These are phyloP conservation scores for Smithornis capensis DNA, from an alignment of 2,113 vertebrate species.

Conservation along the genomic window DNA sequence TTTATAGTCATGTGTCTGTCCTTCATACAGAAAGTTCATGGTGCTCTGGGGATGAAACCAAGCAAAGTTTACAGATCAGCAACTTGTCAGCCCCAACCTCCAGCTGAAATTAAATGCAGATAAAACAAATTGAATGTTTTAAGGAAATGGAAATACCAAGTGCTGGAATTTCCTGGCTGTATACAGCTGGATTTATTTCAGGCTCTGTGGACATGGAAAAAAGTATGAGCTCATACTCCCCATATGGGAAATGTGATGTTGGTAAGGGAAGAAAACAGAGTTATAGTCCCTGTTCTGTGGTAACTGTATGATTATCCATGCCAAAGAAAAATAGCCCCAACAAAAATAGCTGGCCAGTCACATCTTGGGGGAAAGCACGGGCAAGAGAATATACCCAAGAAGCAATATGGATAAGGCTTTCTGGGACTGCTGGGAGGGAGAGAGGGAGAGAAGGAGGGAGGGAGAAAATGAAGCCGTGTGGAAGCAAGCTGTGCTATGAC, in stretches of 20 bases:
- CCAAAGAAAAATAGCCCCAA: background rate
- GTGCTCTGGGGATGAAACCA: slow-evolving; percentile 36
- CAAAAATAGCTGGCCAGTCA: background rate
- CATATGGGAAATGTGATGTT: slow-evolving; percentile 33
- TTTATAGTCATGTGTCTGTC: background rate
- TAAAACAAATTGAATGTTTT: slow-evolving; percentile 55
- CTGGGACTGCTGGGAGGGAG: background rate
- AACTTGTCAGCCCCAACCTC: slow-evolving; percentile 32
- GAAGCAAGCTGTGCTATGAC: background rate
- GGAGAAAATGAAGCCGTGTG: background rate
- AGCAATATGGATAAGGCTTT: background rate
- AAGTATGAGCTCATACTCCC: slow-evolving; percentile 32
- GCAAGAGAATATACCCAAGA: background rate
- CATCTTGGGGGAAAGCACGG: background rate
- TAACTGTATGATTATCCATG: background rate
- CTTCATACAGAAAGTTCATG: slow-evolving; percentile 5
- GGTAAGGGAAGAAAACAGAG: slow-evolving; percentile 9
- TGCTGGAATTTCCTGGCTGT: slow-evolving; percentile 43
- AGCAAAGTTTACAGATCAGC: slow-evolving; percentile 57
- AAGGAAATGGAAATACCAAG: slow-evolving; percentile 61
- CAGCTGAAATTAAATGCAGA: slow-evolving; percentile 47
- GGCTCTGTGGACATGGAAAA: slow-evolving; percentile 45
- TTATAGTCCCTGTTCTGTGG: background rate
- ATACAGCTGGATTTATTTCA: slow-evolving; percentile 47
- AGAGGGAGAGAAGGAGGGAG: background rate